These are phyloP conservation scores for Calidris pugnax DNA, from an alignment of 2,113 vertebrate genomes.

Conservation along the genomic window DNA sequence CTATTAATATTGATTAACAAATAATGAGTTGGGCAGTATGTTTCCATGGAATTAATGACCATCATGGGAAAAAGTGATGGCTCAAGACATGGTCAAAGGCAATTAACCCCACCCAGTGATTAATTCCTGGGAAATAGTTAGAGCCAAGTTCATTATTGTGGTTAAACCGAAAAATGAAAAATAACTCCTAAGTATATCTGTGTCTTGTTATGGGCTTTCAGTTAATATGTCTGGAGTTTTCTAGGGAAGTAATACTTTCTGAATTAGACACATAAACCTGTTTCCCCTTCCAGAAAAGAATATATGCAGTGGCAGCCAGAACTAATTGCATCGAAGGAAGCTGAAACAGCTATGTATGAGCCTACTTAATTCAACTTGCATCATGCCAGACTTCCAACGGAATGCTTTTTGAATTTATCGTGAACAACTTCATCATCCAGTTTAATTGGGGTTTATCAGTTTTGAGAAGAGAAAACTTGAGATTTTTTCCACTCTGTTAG, in stretches of 20 bases:
- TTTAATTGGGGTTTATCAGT: background rate
- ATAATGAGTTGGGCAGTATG: background rate
- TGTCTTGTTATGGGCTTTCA: background rate
- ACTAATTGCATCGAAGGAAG: background rate
- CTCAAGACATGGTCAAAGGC: background rate
- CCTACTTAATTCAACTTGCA: background rate
- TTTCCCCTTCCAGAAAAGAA: background rate
- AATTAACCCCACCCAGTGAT: conserved; percentile 18
- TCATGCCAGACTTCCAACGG: background rate
- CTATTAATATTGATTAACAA: conserved; percentile 4
- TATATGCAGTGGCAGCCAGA: background rate
- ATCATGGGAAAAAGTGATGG: background rate
- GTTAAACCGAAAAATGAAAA: background rate
- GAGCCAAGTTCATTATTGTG: background rate
- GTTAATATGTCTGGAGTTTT: background rate
- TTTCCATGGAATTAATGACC: background rate
- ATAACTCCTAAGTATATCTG: background rate
- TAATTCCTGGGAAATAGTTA: conserved; percentile 11
- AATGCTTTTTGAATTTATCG: background rate
- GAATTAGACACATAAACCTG: background rate
- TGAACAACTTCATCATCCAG: background rate
- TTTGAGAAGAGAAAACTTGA: background rate
- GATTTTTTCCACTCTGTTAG: background rate
- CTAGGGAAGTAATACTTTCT: background rate
- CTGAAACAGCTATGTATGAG: background rate